phyloP scores from a whole-genome alignment of 2,113 vertebrate genomes.

The Seriola dumerili region DNA sequence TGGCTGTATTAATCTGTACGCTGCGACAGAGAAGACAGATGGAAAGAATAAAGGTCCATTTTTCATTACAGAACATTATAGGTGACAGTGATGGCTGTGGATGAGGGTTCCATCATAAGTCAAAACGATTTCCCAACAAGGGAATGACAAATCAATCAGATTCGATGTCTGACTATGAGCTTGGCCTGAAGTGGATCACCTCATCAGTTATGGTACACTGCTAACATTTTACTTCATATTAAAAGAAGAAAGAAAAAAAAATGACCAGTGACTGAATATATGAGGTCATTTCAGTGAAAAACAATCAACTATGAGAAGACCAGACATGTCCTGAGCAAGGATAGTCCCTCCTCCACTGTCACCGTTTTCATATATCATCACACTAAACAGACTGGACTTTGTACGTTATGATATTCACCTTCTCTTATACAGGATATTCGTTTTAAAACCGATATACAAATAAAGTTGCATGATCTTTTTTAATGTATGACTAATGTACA shows the following conservation, averaged over 20 bases:
- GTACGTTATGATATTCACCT: too few relatives aligned
- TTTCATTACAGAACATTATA: constrained; percentile 67
- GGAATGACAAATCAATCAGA: constrained; percentile 66
- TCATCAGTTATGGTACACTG: constrained; percentile 33
- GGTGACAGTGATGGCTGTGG: constrained; percentile 54
- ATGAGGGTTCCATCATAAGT: constrained; percentile 67
- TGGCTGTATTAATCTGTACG: constrained; percentile 61
- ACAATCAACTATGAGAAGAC: constrained; percentile 1
- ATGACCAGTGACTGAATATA: constrained; percentile 2
- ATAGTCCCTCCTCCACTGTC: neutral
- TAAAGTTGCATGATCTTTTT: too few relatives aligned
- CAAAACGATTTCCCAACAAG: constrained; percentile 65
- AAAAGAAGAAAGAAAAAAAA: constrained; percentile 1
- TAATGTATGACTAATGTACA: too few relatives aligned
- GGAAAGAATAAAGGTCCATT: constrained; percentile 55
- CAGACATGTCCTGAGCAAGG: neutral
- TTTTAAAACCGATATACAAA: too few relatives aligned
- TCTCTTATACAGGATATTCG: too few relatives aligned
- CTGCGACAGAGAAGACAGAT: constrained; percentile 50
- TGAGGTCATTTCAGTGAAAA: constrained; percentile 13
- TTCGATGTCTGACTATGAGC: constrained; percentile 31
- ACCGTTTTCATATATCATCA: neutral
- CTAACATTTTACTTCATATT: constrained; percentile 30
- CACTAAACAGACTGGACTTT: too few relatives aligned
- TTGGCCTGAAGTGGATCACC: constrained; percentile 20